Percentiles rank a stretch among this genome's conserved stretches.
phyloP scores from a whole-genome alignment of 2,113 vertebrate genomes.

The Gopherus evgoodei region DNA sequence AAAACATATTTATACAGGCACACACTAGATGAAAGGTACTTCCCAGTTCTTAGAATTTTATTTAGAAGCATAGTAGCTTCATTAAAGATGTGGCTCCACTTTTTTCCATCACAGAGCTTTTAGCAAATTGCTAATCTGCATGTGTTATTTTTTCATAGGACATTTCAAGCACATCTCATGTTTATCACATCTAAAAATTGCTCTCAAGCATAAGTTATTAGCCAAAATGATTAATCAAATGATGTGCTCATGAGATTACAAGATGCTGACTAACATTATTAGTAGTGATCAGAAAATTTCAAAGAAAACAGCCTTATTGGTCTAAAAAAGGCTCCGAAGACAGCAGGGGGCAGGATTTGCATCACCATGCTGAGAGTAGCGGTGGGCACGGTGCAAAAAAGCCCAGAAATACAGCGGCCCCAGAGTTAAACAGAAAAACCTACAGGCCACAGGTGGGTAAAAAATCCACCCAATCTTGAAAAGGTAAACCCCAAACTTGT shows the following conservation, averaged over 20 bases:
- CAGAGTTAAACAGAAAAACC: not conserved
- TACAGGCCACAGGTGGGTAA: not conserved
- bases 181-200: conserved; percentile 6
- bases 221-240: conserved; percentile 15
- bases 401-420: not conserved
- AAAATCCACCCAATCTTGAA: not conserved
- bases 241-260: conserved; percentile 2
- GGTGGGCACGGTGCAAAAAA: too few relatives aligned
- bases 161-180: conserved; percentile 8
- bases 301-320: not conserved
- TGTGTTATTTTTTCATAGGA: not conserved
- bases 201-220: conserved; percentile 30
- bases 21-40: not conserved
- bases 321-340: not conserved
- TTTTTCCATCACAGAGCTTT: not conserved
- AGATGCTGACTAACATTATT: not conserved
- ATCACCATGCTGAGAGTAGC: not conserved
- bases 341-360: not conserved
- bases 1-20: not conserved
- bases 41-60: not conserved
- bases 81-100: not conserved
- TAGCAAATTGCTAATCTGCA: not conserved
- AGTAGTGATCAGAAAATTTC: not conserved
- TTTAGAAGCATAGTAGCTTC: not conserved
- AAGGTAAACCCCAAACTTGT: not conserved